phyloP scores from a whole-genome alignment of 2,888 invertebrate species.

The Copidosoma aretas region DNA sequence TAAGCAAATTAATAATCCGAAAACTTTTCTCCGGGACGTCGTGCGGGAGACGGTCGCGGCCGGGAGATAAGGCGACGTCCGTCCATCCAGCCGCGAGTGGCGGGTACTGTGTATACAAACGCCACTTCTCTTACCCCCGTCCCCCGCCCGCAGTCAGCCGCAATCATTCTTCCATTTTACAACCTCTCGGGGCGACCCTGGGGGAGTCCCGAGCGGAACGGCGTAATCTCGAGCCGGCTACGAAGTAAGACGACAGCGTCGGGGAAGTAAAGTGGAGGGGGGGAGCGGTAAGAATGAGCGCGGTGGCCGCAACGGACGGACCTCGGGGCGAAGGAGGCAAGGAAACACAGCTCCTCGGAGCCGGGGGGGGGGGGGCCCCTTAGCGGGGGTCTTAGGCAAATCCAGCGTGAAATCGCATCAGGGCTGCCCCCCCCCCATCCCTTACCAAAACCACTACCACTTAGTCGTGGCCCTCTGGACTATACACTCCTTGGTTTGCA shows the following conservation, averaged over 20 bases:
- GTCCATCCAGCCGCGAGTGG: background rate
- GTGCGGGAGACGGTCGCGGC: constrained; percentile 5
- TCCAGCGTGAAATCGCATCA: constrained; percentile 75
- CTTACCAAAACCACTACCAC: constrained; percentile 60
- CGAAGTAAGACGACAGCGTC: constrained; percentile 37
- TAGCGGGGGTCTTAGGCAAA: constrained; percentile 70
- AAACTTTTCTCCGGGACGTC: constrained; percentile 5
- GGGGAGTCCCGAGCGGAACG: background rate
- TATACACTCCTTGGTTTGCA: constrained; percentile 25
- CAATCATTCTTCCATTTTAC: constrained; percentile 40
- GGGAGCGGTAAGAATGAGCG: background rate
- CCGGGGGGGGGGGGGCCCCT: constrained; percentile 59
- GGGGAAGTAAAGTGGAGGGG: constrained; percentile 19
- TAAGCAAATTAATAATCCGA: constrained; percentile 3
- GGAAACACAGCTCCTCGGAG: too few species aligned
- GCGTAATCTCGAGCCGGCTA: constrained; percentile 27
- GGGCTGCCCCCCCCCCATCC: constrained; percentile 44
- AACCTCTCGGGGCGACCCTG: constrained; percentile 19
- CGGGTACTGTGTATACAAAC: too few species aligned
- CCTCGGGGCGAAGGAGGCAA: too few species aligned
- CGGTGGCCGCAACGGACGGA: too few species aligned
- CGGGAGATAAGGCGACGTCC: constrained; percentile 1
- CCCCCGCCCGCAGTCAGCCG: too few species aligned
- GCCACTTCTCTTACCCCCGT: too few species aligned
- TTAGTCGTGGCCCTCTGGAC: constrained; percentile 60